Evolutionary conservation across 2,888 invertebrate species (phyloP), one percentile per base, ranked within the genome.

Genomic region (Trichogramma evanescens): DNA sequence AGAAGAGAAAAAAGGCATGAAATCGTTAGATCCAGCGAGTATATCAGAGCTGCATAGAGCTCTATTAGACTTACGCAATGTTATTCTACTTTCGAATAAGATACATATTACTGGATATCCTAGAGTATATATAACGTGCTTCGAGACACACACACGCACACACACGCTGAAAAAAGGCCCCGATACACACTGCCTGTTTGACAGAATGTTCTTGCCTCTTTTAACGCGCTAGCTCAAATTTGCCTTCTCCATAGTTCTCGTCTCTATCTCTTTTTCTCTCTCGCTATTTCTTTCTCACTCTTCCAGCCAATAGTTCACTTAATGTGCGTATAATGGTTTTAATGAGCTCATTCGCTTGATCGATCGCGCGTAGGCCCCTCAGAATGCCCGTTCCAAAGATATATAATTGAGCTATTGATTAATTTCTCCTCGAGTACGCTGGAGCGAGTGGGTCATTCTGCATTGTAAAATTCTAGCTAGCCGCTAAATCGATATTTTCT

Each of bases 71-170:
- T 46, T 46, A 54, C 40, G 54, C 43, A 43, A 53, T 51, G 46
- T 54, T 48, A 63, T 60, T 63, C 61, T 58, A 63, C 63, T 63
- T 63, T 63, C 63, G 56, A 63, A 63, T 59, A 42, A 51, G 52
- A 58, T 56, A n/a, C 58, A 61, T 56, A 60, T 58, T 13, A 13
- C 13, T 13, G 13, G 13, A 13, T 13, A 13, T 13, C 13, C 13
- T 13, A 13, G 13, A 60, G 63, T 55, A 63, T 13, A 63, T 60
- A 60, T 40, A 54, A 54, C 43, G 57, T 13, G 13, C 13, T 13
- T 13, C 13, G 2, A 13, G 13, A 13, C 13, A 13, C 13, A 13
- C 13, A 13, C 13, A 13, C 6, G 49, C 49, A 40, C 45, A 46
- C 13, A 41, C 41, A 8, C 38, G 43, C 46, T 13, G 52, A 49